Percentiles rank a stretch among this genome's conserved stretches.
These are phyloP conservation scores for Stichodactyla mertensii DNA, from an alignment of 64 coral and sea anemone genomes.

Conservation along the genomic window DNA sequence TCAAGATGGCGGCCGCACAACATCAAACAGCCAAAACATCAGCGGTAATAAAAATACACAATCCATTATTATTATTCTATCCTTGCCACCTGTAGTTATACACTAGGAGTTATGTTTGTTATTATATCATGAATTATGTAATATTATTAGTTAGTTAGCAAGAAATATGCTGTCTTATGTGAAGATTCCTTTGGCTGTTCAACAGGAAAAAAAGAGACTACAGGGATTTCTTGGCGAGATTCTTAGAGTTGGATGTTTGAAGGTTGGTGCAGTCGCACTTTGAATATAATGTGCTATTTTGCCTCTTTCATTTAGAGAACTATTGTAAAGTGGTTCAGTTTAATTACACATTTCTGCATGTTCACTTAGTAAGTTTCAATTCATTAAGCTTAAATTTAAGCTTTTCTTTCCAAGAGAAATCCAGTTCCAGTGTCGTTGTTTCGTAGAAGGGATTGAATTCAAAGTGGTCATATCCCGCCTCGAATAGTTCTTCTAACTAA, in stretches of 20 bases:
- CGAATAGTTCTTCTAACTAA: too few relatives aligned
- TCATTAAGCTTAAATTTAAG: too few relatives aligned
- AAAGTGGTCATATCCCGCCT: too few relatives aligned
- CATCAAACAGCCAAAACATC: not conserved
- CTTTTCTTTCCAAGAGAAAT: too few relatives aligned
- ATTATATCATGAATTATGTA: not conserved
- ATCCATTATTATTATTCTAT: not conserved
- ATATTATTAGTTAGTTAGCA: not conserved
- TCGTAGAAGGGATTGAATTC: too few relatives aligned
- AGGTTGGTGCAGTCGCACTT: constrained; percentile 12
- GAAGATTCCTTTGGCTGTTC: not conserved
- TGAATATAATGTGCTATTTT: not conserved
- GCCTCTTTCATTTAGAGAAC: too few relatives aligned
- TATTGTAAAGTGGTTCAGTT: too few relatives aligned
- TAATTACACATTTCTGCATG: too few relatives aligned
- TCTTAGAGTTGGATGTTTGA: constrained; percentile 83
- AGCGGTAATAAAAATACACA: constrained; percentile 6
- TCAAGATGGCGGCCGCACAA: constrained; percentile 63
- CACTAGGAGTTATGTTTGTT: not conserved
- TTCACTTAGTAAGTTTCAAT: too few relatives aligned
- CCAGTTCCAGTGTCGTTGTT: too few relatives aligned
- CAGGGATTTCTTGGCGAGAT: constrained; percentile 88
- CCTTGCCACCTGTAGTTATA: constrained; percentile 7
- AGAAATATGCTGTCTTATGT: constrained; percentile 15
- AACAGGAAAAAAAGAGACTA: constrained; percentile 92